Percentiles rank a stretch among this genome's conserved stretches.
Evolutionary conservation across 2,888 invertebrate species (phyloP).

Genomic region (Allygus modestus): DNA sequence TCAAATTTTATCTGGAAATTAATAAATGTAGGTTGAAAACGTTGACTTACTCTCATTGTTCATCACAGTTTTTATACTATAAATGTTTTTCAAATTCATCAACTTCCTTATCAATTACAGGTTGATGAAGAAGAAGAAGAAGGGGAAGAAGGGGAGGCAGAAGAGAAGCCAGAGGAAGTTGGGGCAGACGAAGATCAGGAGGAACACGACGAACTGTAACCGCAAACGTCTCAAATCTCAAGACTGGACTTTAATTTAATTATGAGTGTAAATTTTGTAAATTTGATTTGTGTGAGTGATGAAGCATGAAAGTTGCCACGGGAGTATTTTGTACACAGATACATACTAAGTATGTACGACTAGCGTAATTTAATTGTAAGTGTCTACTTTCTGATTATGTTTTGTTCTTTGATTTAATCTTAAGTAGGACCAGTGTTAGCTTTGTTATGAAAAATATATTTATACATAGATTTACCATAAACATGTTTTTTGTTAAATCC

Average conservation of each 20-base stretch:
- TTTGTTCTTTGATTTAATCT: slow-evolving; percentile 12
- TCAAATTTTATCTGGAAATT: too few species aligned
- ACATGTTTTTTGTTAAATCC: neutral
- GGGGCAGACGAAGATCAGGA: slow-evolving; percentile 65
- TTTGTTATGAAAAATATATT: slow-evolving; percentile 42
- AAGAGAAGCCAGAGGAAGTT: slow-evolving; percentile 65
- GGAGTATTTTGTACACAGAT: slow-evolving; percentile 49
- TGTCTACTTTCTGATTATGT: slow-evolving; percentile 7
- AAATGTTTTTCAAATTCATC: too few species aligned
- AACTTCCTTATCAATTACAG: too few species aligned
- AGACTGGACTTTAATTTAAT: slow-evolving; percentile 49
- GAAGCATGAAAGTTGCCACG: neutral
- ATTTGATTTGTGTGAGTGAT: slow-evolving; percentile 48
- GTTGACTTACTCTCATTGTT: too few species aligned
- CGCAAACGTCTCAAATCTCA: slow-evolving; percentile 38
- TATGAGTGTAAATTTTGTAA: slow-evolving; percentile 42
- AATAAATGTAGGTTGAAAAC: too few species aligned
- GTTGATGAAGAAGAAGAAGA: slow-evolving; percentile 68
- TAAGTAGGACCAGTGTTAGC: slow-evolving; percentile 19
- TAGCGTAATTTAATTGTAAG: neutral
- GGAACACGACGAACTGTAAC: slow-evolving; percentile 70
- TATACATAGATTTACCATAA: slow-evolving; percentile 17
- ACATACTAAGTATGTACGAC: slow-evolving; percentile 50
- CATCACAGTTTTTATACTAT: too few species aligned
- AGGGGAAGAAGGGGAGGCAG: slow-evolving; percentile 64